Evolutionary conservation across 2,888 invertebrate genomes (phyloP), one percentile per base, ranked within the genome.

Genomic region (Cactoblastis cactorum): DNA sequence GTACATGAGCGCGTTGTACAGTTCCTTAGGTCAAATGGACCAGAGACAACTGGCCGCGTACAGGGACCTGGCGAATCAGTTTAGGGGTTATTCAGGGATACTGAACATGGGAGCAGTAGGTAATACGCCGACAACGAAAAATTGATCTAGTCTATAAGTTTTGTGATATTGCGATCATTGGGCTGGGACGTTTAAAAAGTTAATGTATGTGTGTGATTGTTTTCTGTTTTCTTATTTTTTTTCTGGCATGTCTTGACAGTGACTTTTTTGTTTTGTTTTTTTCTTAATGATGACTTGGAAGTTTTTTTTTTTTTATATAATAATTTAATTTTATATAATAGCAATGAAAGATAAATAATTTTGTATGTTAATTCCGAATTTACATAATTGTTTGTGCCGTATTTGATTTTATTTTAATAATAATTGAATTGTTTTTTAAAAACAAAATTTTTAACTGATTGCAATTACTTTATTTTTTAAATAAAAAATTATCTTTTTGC

Each of bases 51-150:
- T 90, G 14, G 87, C 88, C 0, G 71, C 83, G 62, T 89, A 89
- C 49, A 67, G 87, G n/a, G 87, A 90, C 39, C 62, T 90, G 77
- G 76, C 80, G 0, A 79, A 70, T 12, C 85, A 87, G 51, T 76
- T 86, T 12, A 61, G 83, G 24, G 72, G 77, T 0, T 88, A 87
- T 54, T 69, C 80, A 0, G 77, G 79, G 0, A 59, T 88, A 1
- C 34, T 86, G 1, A 83, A 80, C 39, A 67, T 82, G 52, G 82
- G 83, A 0, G 67, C 65, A 0, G 65, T 71, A 0, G 62, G 69
- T 0, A 62, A 54, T 6, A 83, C 87, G 9, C 89, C 89, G 1
- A 87, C 88, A 61, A 88, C 87, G 64, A 88, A 87, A 54, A 85
- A 86, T 73, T 88, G 70, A 14, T 67, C 69, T 68, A 69, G 66